These are phyloP conservation scores for Sebastes hopkinsi DNA, from an alignment of 2,797 vertebrate genomes.

Conservation along the genomic window DNA sequence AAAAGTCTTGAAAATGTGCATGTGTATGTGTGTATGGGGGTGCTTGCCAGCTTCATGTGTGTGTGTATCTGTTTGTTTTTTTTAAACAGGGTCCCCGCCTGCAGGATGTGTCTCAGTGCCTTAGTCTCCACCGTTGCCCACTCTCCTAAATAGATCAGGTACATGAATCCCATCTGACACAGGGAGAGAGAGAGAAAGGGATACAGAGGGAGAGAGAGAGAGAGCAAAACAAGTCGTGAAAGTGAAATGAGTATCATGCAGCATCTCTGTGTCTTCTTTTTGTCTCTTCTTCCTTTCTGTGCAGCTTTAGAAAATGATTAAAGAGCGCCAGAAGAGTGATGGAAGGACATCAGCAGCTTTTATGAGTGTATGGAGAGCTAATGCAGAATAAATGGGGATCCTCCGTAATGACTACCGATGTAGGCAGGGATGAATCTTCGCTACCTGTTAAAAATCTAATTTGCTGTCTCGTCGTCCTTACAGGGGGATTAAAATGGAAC, in stretches of 20 bases:
- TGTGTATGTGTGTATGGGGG: not conserved
- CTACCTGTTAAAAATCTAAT: constrained; percentile 43
- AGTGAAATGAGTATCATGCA: constrained; percentile 24
- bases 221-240: constrained; percentile 15
- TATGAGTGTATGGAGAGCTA: constrained; percentile 3
- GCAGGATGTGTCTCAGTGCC: constrained; percentile 52
- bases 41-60: not conserved
- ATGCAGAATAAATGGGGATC: constrained; percentile 21
- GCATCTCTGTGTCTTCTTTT: constrained; percentile 27
- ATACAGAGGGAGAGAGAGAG: not conserved
- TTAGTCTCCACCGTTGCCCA: constrained; percentile 42
- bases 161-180: constrained; percentile 47
- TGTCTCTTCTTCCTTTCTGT: not conserved
- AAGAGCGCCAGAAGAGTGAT: not conserved
- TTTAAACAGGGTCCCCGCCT: constrained; percentile 22
- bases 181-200: not conserved
- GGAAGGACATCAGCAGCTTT: constrained; percentile 14
- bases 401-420: constrained; percentile 15
- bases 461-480: constrained; percentile 20
- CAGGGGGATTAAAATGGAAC: constrained; percentile 26
- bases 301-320: constrained; percentile 20
- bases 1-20: not conserved
- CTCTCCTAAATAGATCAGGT: constrained; percentile 53
- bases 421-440: constrained; percentile 9
- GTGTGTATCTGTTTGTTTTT: constrained; percentile 2